Evolutionary conservation across 1,140 invertebrate species (phyloP), one percentile per base, ranked within the genome.

Genomic region (Drosophila subobscura): DNA sequence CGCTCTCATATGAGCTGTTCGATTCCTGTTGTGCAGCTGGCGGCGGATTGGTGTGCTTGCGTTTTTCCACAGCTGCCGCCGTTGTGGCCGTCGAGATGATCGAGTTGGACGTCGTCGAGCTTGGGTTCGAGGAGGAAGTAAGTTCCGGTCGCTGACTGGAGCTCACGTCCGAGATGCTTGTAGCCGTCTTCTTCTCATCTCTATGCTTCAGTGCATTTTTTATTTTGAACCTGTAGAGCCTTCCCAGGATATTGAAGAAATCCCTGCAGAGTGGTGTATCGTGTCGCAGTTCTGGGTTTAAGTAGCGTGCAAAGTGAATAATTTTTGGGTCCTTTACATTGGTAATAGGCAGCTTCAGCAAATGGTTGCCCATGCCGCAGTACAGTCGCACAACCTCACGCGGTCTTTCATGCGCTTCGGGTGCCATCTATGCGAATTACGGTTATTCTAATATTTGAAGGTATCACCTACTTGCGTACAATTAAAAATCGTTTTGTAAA

Each of bases 161-260:
- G 16, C 67, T 78, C 0, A 64, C 46, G 29, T 86, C 74, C 5
- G 81, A 78, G 10, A 81, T 25, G 4, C 61, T 58, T 0, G 14
- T 37, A 40, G 0, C 6, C 10, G 8, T 25, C 3, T 0, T 12
- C 8, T 22, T 14, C 5, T 33, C 16, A 20, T 20, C 3, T 1
- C 37, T 20, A 12, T 37, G 50, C 7, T 0, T 12, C 0, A 40
- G 14, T 2, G 71, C 74, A 20, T 61, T 41, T 0, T 3, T n/a
- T 2, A 65, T 1, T 20, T 86, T 88, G 0, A 5, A 3, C 1
- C 5, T 10, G 16, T 66, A 88, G 0, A 88, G 23, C 0, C 45
- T n/a, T 22, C 8, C 7, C n/a, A 77, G 14, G 2, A 14, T n/a
- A 0, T 63, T 46, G 6, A 42, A 57, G 22, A 75, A 79, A 25